Evolutionary conservation across 2,797 vertebrate species (phyloP).

Genomic region (Tachyglossus aculeatus): DNA sequence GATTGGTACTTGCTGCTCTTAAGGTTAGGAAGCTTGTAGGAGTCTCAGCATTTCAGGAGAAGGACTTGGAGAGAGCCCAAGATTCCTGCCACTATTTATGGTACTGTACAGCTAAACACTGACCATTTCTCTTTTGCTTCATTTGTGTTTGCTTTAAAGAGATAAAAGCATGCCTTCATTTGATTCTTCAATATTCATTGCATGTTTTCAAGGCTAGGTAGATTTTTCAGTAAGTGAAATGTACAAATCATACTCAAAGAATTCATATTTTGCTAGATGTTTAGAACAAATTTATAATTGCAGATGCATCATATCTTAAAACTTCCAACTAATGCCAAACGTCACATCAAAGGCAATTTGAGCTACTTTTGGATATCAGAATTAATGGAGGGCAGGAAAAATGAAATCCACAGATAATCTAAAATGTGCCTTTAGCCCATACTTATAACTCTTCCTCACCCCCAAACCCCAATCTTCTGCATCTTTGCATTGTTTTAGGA

Average conservation of each 20-base stretch:
- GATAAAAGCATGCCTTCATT: neutral
- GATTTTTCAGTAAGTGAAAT: neutral
- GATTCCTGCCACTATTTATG: neutral
- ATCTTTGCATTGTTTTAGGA: no score
- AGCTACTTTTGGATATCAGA: neutral
- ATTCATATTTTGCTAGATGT: neutral
- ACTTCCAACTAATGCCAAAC: slow-evolving; percentile 4
- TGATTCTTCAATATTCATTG: neutral
- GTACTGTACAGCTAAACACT: neutral
- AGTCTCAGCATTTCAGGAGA: neutral
- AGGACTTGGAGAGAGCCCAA: neutral
- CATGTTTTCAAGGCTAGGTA: slow-evolving; percentile 7
- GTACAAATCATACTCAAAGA: neutral
- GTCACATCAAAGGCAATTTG: neutral
- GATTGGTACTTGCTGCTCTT: neutral
- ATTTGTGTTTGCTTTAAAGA: neutral
- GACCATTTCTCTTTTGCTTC: neutral
- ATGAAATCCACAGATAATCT: neutral
- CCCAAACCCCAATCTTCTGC: no score
- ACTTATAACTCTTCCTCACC: no score
- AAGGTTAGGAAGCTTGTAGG: neutral
- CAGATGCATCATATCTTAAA: neutral
- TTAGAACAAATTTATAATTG: neutral
- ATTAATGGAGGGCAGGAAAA: neutral
- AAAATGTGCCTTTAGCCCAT: neutral